Evolutionary conservation across 2,797 vertebrate genomes (phyloP).

Genomic region (Muscicapa comitata): DNA sequence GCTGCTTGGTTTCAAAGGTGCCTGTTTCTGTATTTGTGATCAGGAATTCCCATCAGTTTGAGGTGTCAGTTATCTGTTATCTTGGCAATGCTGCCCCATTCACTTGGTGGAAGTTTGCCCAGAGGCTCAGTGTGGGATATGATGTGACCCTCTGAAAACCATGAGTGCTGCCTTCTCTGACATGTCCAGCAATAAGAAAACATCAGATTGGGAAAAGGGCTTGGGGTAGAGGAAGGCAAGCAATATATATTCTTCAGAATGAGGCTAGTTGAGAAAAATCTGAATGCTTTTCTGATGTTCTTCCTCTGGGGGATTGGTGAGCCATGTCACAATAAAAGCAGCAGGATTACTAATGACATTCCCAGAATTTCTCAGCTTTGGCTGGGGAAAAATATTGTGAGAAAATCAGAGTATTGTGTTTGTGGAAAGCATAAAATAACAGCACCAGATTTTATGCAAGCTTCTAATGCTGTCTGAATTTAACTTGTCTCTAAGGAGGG

Average conservation of each 20-base stretch:
- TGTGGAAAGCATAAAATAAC: conserved; percentile 36
- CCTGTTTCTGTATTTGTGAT: background rate
- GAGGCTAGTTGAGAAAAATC: background rate
- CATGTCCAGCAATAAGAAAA: background rate
- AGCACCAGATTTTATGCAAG: background rate
- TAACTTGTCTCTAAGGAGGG: background rate
- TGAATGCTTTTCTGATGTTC: conserved; percentile 15
- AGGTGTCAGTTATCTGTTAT: background rate
- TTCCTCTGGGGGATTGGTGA: conserved; percentile 29
- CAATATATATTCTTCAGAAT: background rate
- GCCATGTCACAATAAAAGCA: conserved; percentile 41
- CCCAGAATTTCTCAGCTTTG: conserved; percentile 47
- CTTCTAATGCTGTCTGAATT: conserved; percentile 22
- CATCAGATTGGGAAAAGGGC: background rate
- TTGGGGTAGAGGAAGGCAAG: background rate
- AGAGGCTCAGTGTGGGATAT: background rate
- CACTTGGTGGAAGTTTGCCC: background rate
- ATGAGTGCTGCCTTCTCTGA: background rate
- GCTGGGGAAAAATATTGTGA: conserved; percentile 14
- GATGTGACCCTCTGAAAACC: conserved; percentile 4
- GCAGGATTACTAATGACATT: conserved; percentile 37
- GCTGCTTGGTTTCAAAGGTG: background rate
- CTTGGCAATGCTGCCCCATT: background rate
- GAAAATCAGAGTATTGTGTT: conserved; percentile 41
- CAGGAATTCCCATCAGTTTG: background rate